A percentile compares a stretch with the other conserved stretches of the same genome.
Evolutionary conservation across 2,797 vertebrate genomes (phyloP).

Genomic region (Hippocampus kuda): DNA sequence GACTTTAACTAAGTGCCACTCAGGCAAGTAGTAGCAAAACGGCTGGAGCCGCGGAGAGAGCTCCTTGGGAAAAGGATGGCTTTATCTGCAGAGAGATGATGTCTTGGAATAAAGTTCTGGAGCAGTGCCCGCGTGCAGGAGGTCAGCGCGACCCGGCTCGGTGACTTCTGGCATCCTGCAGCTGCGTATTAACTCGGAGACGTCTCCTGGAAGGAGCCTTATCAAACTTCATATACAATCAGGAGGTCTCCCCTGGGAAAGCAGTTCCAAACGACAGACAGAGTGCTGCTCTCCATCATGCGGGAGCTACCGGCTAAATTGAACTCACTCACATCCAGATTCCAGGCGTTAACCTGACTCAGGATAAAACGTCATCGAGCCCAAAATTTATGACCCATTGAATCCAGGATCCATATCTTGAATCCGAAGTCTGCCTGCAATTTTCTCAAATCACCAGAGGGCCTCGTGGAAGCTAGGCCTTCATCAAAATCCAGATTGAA

Average conservation of each 20-base stretch:
- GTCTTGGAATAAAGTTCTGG: constrained; percentile 58
- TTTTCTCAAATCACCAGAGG: too few relatives aligned
- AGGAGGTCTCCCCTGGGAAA: neutral
- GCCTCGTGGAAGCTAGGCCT: too few relatives aligned
- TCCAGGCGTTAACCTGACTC: neutral
- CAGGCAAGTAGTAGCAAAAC: constrained; percentile 21
- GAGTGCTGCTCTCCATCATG: neutral
- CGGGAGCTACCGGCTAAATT: neutral
- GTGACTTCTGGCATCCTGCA: constrained; percentile 52
- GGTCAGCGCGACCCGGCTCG: constrained; percentile 52
- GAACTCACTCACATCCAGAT: neutral
- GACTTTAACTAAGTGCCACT: neutral
- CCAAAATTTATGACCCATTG: too few relatives aligned
- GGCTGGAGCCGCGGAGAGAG: constrained; percentile 11
- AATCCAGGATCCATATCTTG: neutral
- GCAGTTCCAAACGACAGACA: too few relatives aligned
- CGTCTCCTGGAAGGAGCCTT: neutral
- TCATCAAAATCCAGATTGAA: neutral
- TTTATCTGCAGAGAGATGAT: constrained; percentile 51
- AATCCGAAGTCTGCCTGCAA: neutral
- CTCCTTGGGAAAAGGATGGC: constrained; percentile 47
- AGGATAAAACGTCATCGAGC: neutral
- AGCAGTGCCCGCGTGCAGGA: constrained; percentile 46
- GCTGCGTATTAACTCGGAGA: constrained; percentile 32
- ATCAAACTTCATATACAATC: neutral